Evolutionary conservation across 2,888 invertebrate genomes (phyloP).

Genomic region (Pachymerium ferrugineum): DNA sequence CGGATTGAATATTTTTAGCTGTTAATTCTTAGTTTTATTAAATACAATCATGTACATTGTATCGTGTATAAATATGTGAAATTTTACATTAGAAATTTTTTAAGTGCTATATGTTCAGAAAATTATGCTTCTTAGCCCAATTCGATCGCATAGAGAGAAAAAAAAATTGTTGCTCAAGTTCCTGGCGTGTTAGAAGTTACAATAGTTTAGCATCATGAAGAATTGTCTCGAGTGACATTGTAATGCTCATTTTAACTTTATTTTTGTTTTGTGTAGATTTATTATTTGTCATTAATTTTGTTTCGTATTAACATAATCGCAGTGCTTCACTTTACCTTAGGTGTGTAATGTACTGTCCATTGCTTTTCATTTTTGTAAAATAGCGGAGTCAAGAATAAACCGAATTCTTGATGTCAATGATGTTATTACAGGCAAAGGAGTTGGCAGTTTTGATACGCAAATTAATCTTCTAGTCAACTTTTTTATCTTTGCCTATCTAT

Average conservation of each 20-base stretch:
- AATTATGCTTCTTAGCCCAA: background rate
- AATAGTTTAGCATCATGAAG: background rate
- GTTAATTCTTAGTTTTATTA: background rate
- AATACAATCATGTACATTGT: slow-evolving; percentile 19
- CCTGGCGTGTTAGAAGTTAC: background rate
- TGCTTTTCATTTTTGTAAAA: no score
- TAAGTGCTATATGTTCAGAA: background rate
- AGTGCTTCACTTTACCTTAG: background rate
- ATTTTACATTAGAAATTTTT: background rate
- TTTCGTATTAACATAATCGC: background rate
- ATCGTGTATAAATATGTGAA: slow-evolving; percentile 15
- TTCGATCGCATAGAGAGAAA: background rate
- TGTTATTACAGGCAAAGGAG: background rate
- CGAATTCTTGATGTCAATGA: no score
- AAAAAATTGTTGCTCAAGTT: background rate
- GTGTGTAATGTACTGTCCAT: no score
- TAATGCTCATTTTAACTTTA: slow-evolving; percentile 25
- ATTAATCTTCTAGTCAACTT: slow-evolving; percentile 22
- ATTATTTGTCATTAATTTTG: background rate
- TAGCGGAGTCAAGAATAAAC: no score
- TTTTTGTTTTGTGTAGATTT: no score
- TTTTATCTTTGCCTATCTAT: slow-evolving; percentile 20
- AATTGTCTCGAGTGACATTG: background rate
- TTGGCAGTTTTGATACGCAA: background rate
- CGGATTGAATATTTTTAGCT: slow-evolving; percentile 3